A percentile compares a stretch with the other conserved stretches of the same genome.
Evolutionary conservation across 2,888 invertebrate species (phyloP).

Genomic region (Aproaerema taeniolella): DNA sequence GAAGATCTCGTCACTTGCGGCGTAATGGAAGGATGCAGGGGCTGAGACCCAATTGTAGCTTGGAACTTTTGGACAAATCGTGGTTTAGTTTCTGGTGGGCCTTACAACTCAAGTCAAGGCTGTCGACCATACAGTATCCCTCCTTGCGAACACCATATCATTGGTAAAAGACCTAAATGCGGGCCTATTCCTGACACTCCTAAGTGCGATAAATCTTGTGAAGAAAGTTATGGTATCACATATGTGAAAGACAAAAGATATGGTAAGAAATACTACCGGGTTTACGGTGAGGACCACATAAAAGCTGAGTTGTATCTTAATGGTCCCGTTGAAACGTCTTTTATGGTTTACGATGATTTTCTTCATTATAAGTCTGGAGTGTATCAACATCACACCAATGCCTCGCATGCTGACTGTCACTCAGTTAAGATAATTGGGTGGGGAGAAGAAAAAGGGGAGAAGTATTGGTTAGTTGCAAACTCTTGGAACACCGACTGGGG

Average conservation of each 20-base stretch:
- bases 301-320: too few species aligned
- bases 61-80: not conserved
- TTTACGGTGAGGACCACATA: too few species aligned
- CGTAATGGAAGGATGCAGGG: conserved; percentile 79
- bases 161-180: too few species aligned
- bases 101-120: conserved; percentile 2
- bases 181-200: too few species aligned
- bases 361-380: too few species aligned
- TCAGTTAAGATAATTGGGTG: conserved; percentile 88
- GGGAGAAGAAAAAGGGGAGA: conserved; percentile 82
- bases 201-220: too few species aligned
- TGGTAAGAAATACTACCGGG: conserved; percentile 81
- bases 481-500: conserved; percentile 93
- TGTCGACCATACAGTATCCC: too few species aligned
- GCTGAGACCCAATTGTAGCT: conserved; percentile 79
- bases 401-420: conserved; percentile 81
- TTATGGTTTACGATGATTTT: conserved; percentile 86
- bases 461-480: conserved; percentile 90
- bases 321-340: conserved; percentile 88
- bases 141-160: conserved; percentile 72
- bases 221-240: conserved; percentile 81
- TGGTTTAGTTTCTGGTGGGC: conserved; percentile 7
- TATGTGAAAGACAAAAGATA: conserved; percentile 87
- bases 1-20: conserved; percentile 86
- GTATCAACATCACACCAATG: not conserved